Conservation (phyloP, 2,113 vertebrate genomes). For the Sprattus sprattus region DNA sequence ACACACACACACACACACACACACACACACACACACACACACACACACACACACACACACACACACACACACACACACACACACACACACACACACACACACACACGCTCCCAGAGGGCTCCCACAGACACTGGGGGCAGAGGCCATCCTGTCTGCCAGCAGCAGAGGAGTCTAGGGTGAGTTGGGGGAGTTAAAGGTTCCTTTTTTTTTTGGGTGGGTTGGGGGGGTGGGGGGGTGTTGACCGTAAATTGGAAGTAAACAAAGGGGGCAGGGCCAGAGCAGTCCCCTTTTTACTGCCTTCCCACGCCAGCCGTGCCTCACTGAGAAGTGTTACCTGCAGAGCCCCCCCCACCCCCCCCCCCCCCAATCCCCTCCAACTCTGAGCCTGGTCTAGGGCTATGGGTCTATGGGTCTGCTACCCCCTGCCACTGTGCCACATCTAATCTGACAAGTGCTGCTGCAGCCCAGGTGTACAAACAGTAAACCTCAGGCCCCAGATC, state of each 20-base stretch:
- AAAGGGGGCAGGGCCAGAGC: constrained; percentile 54
- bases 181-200: not conserved
- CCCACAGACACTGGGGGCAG: not conserved
- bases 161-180: constrained; percentile 42
- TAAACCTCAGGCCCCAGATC: constrained; percentile 68
- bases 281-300: constrained; percentile 66
- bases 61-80: too few relatives aligned
- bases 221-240: constrained; percentile 27
- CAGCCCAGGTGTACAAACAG: constrained; percentile 78
- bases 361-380: constrained; percentile 20
- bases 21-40: too few relatives aligned
- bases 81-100: too few relatives aligned
- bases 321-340: constrained; percentile 71
- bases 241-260: constrained; percentile 68
- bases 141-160: constrained; percentile 41
- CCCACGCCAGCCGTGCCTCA: constrained; percentile 67
- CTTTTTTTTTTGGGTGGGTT: not conserved
- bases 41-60: too few relatives aligned
- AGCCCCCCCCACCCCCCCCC: constrained; percentile 29
- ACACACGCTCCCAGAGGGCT: not conserved
- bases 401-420: not conserved
- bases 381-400: not conserved
- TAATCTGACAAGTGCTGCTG: constrained; percentile 54
- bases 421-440: constrained; percentile 47
- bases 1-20: too few relatives aligned